Evolutionary conservation across 2,113 vertebrate species (phyloP).

Genomic region (Dasyprocta punctata): DNA sequence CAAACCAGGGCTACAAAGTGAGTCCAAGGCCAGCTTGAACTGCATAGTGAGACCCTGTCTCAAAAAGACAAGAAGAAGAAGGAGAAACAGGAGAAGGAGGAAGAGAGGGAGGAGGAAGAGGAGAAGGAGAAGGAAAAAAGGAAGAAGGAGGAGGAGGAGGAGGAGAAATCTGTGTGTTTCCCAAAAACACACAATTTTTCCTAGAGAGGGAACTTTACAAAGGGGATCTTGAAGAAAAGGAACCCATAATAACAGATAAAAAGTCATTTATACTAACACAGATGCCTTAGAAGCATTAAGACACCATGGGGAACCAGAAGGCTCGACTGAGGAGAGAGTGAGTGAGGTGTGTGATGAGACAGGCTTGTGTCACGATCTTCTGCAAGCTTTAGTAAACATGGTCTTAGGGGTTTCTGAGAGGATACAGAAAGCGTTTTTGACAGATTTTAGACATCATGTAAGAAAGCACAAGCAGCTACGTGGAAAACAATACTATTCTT

Average conservation of each 20-base stretch:
- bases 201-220: neutral
- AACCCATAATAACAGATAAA: neutral
- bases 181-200: neutral
- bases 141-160: too few relatives aligned
- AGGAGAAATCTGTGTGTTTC: too few relatives aligned
- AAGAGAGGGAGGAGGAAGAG: too few relatives aligned
- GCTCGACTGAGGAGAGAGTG: too few relatives aligned
- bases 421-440: neutral
- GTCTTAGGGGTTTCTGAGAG: neutral
- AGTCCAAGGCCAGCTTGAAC: too few relatives aligned
- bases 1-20: too few relatives aligned
- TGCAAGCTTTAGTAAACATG: neutral
- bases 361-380: neutral
- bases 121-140: too few relatives aligned
- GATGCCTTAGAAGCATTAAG: neutral
- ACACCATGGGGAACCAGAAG: neutral
- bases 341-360: neutral
- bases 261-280: neutral
- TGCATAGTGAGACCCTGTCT: too few relatives aligned
- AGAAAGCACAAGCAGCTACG: neutral
- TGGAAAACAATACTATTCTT: neutral
- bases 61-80: too few relatives aligned
- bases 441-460: neutral
- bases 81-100: too few relatives aligned
- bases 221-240: neutral